Conservation (phyloP, 1,140 invertebrate species). For the Drosophila kanapiae region DNA sequence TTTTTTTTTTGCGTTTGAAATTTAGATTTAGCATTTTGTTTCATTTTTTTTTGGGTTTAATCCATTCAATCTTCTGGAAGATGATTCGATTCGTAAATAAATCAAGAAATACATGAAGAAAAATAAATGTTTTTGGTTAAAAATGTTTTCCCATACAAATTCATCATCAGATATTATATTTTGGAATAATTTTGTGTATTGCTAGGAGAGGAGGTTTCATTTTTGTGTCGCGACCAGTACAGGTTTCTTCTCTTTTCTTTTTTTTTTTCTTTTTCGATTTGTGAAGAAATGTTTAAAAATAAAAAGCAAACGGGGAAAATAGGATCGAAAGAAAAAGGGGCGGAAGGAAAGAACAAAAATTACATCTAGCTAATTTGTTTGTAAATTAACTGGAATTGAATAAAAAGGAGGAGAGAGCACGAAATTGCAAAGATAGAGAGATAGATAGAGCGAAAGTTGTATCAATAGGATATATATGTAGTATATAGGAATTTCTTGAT, state of each 20-base stretch:
- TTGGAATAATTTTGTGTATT: slow-evolving; percentile 46
- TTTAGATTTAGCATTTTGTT: slow-evolving; percentile 61
- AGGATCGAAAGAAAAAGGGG: neutral
- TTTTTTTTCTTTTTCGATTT: slow-evolving; percentile 5
- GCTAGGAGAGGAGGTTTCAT: slow-evolving; percentile 32
- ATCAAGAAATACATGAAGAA: slow-evolving; percentile 83
- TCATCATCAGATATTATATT: slow-evolving; percentile 55
- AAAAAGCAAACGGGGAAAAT: slow-evolving; percentile 18
- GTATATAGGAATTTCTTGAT: slow-evolving; percentile 61
- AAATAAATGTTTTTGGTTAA: slow-evolving; percentile 75
- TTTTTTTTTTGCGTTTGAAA: slow-evolving; percentile 51
- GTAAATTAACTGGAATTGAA: slow-evolving; percentile 56
- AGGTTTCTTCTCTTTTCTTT: slow-evolving; percentile 10
- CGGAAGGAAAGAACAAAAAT: slow-evolving; percentile 23
- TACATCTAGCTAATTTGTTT: slow-evolving; percentile 40
- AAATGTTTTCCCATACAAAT: slow-evolving; percentile 65
- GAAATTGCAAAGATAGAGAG: slow-evolving; percentile 72
- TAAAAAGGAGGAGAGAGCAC: slow-evolving; percentile 56
- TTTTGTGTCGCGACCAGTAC: slow-evolving; percentile 45
- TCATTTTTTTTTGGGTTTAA: slow-evolving; percentile 69
- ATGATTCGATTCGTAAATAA: slow-evolving; percentile 83
- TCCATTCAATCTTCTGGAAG: slow-evolving; percentile 85
- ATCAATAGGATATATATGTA: slow-evolving; percentile 71
- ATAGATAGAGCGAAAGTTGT: slow-evolving; percentile 55
- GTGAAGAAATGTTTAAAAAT: slow-evolving; percentile 48